Evolutionary conservation across 2,113 vertebrate species (phyloP).

Genomic region (Tupaia tana): DNA sequence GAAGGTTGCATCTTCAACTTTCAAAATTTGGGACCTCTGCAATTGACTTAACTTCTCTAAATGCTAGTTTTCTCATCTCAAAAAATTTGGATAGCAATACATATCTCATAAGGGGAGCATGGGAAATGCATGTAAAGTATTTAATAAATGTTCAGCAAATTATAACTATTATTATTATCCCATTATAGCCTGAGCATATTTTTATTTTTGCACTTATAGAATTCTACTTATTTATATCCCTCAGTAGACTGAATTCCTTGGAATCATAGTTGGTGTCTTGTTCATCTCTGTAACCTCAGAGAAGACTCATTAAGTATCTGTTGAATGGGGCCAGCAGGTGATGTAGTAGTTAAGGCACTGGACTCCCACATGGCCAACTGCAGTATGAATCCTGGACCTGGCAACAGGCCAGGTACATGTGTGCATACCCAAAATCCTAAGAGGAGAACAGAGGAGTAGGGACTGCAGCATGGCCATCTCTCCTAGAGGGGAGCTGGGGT

Average conservation of each 20-base stretch:
- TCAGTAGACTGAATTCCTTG: background rate
- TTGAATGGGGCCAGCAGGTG: background rate
- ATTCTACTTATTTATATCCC: background rate
- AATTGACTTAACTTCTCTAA: background rate
- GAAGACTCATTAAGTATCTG: background rate
- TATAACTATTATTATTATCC: background rate
- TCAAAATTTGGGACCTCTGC: background rate
- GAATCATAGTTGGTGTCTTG: background rate
- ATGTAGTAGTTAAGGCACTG: too few species aligned
- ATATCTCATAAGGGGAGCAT: background rate
- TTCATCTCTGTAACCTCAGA: slow-evolving; percentile 19
- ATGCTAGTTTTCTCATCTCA: background rate
- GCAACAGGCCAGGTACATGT: too few species aligned
- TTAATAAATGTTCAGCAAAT: background rate
- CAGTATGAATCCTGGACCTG: too few species aligned
- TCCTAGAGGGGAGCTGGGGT: too few species aligned
- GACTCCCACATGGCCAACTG: too few species aligned
- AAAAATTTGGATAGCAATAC: background rate
- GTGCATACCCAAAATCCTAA: too few species aligned
- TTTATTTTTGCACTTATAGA: background rate
- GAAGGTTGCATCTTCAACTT: slow-evolving; percentile 5
- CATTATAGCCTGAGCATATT: background rate
- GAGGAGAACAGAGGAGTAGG: too few species aligned
- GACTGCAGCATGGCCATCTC: too few species aligned
- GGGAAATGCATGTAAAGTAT: background rate